Evolutionary conservation across 2,888 invertebrate species (phyloP), one percentile per base, ranked within the genome.

Genomic region (Andrena dorsata): DNA sequence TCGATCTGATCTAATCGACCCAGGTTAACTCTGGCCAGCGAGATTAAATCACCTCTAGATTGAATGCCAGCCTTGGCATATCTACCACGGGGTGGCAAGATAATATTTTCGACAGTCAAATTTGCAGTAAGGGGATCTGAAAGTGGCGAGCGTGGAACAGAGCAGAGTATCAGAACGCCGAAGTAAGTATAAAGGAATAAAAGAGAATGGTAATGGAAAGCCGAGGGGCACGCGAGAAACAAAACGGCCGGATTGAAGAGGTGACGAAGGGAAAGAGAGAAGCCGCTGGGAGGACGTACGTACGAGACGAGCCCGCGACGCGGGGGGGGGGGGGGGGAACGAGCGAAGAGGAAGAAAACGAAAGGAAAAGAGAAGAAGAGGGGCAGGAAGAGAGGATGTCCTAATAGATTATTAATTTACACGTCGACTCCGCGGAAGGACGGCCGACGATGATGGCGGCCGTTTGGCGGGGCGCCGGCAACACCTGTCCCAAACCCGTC

Each of bases 391-490:
- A 60, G 72, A 74, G 75, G 82, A 76, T 80, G 75, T 78, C 84
- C 90, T 90, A 92, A 92, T 92, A 92, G 93, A 92, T 93, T 92
- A 93, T 92, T 93, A 93, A 92, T 93, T 93, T 92, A 90, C 93
- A 91, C 91, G 90, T 92, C 89, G 88, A 80, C 77, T 84, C 75
- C 65, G 74, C 69, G 70, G 76, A 81, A 81, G 76, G 84, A 78
- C 86, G 35, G 49, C 30, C 83, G 86, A 86, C 87, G 81, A 86
- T 84, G 87, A 86, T 86, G 83, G 86, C 63, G 71, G 63, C 83
- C 56, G 82, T 74, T 75, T 81, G 75, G 76, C 58, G 75, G 75
- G 47, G 58, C 75, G 80, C 72, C 80, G 77, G 84, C 88, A 41
- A 90, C 93, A 92, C 92, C 93, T 93, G 92, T 91, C 91, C 90